Conservation (phyloP, 2,113 vertebrate species). For the Cinclus mexicanus region DNA sequence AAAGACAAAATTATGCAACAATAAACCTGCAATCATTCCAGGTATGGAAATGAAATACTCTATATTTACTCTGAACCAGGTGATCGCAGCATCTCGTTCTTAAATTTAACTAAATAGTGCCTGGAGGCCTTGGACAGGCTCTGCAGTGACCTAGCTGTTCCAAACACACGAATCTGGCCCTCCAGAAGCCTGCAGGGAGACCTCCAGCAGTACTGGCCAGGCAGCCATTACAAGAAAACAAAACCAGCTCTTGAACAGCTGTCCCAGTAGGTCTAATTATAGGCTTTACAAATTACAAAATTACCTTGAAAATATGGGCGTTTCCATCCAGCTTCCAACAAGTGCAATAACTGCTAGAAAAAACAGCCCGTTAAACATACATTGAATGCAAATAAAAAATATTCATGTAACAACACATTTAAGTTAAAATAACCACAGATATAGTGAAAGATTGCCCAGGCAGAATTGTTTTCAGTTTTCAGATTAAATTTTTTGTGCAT, state of each 20-base stretch:
- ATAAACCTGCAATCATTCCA: neutral
- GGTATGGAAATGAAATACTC: neutral
- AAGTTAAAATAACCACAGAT: neutral
- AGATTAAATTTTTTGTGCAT: neutral
- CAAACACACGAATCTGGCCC: neutral
- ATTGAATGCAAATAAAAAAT: neutral
- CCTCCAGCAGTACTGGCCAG: neutral
- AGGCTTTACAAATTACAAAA: constrained; percentile 17
- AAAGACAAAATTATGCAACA: neutral
- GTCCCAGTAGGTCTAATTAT: neutral
- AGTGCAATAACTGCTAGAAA: neutral
- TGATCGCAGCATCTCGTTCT: neutral
- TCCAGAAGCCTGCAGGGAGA: neutral
- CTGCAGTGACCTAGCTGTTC: neutral
- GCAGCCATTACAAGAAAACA: neutral
- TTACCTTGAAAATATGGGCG: neutral
- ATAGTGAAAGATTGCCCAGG: neutral
- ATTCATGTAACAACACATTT: neutral
- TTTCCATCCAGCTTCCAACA: neutral
- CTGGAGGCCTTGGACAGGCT: neutral
- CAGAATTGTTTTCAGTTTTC: neutral
- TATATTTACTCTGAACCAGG: neutral
- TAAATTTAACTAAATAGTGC: neutral
- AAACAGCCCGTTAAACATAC: rapidly evolving
- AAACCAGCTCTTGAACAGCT: neutral